A percentile compares a stretch with the other conserved stretches of the same genome.
Evolutionary conservation across 2,797 vertebrate genomes (phyloP).

Genomic region (Chelon auratus): DNA sequence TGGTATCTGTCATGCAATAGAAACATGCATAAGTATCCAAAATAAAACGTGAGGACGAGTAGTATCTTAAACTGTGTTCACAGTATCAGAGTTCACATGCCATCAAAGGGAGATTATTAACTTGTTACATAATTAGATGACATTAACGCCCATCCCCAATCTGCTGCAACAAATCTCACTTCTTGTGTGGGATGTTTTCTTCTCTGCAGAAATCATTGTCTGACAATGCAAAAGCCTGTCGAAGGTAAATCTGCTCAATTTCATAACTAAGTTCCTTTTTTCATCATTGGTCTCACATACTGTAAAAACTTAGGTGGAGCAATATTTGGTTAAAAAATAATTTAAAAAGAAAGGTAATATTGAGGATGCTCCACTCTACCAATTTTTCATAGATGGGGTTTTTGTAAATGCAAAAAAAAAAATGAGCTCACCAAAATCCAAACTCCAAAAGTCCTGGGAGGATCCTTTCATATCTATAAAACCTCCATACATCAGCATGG

Average conservation of each 20-base stretch:
- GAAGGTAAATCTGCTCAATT: background rate
- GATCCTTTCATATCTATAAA: constrained; percentile 89
- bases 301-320: too few species aligned
- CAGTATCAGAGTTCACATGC: too few species aligned
- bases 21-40: constrained; percentile 8
- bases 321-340: too few species aligned
- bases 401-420: background rate
- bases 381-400: too few species aligned
- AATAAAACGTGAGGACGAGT: background rate
- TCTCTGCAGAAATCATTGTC: background rate
- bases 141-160: background rate
- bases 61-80: background rate
- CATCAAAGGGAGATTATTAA: too few species aligned
- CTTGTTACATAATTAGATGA: too few species aligned
- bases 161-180: background rate
- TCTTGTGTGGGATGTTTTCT: background rate
- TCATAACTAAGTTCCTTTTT: background rate
- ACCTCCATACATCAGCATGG: constrained; percentile 90
- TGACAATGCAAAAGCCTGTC: background rate
- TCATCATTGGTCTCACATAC: background rate
- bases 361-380: too few species aligned
- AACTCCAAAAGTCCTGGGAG: constrained; percentile 90
- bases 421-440: constrained; percentile 84
- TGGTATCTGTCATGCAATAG: constrained; percentile 77
- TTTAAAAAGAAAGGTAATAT: background rate